Evolutionary conservation across 2,113 vertebrate genomes (phyloP).

Genomic region (Nibea coibor): DNA sequence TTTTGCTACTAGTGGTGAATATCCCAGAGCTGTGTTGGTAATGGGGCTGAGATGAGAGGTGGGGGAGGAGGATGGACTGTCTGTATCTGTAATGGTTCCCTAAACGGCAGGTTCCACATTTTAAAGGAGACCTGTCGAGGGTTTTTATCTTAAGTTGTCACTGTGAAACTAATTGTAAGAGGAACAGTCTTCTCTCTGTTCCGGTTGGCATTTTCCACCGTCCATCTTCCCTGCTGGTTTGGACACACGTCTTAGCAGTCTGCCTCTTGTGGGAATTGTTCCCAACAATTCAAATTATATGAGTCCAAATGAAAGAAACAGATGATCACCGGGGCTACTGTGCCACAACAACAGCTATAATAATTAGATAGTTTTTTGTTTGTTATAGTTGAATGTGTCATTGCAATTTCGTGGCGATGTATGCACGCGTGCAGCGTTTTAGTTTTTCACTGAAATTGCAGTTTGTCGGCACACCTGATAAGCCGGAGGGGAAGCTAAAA

Average conservation of each 20-base stretch:
- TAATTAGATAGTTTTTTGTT: conserved; percentile 34
- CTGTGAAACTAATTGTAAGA: conserved; percentile 52
- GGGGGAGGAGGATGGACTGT: conserved; percentile 1
- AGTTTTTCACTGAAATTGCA: conserved; percentile 16
- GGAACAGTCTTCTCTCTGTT: conserved; percentile 12
- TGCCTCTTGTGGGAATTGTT: conserved; percentile 9
- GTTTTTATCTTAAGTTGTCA: conserved; percentile 52
- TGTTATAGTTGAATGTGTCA: not conserved
- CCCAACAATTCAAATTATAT: conserved; percentile 22
- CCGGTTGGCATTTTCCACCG: conserved; percentile 24
- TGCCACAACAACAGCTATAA: conserved; percentile 8
- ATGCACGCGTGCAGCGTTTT: conserved; percentile 3
- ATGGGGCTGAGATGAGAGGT: conserved; percentile 41
- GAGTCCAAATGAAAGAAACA: conserved; percentile 16
- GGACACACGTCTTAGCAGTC: conserved; percentile 27
- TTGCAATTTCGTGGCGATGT: conserved; percentile 15
- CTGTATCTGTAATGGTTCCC: conserved; percentile 54
- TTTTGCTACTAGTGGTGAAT: conserved; percentile 14
- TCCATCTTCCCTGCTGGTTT: conserved; percentile 11
- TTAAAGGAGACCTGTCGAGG: conserved; percentile 43
- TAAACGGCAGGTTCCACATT: conserved; percentile 47
- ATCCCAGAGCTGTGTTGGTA: conserved; percentile 24
- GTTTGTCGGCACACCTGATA: conserved; percentile 44
- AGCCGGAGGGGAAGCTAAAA: conserved; percentile 15
- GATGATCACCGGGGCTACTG: conserved; percentile 4